These are phyloP conservation scores for Ferrisia virgata DNA, from an alignment of 2,888 invertebrate species.

Conservation along the genomic window DNA sequence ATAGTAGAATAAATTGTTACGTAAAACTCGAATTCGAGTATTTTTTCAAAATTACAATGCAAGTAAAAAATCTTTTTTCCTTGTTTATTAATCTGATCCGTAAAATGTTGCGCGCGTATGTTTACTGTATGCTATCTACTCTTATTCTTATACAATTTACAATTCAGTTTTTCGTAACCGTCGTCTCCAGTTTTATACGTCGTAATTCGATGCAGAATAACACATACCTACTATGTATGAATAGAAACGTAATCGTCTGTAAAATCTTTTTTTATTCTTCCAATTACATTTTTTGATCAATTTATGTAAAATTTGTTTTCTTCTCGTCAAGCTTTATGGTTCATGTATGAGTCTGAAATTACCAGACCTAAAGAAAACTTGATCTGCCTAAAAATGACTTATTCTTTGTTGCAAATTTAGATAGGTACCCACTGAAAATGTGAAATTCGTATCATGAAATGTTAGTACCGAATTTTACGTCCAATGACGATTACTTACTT, in stretches of 20 bases:
- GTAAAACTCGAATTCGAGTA: neutral
- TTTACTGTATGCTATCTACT: no score
- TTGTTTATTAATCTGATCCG: neutral
- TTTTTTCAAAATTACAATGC: neutral
- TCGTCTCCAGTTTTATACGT: neutral
- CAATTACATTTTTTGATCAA: neutral
- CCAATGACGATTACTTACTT: no score
- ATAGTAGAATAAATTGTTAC: neutral
- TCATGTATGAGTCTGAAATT: no score
- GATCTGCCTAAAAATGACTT: no score
- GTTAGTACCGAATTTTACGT: no score
- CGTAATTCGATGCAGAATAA: neutral
- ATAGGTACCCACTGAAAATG: no score
- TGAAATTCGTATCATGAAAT: no score
- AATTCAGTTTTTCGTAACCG: neutral
- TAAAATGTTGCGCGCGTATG: neutral
- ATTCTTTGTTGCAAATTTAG: no score
- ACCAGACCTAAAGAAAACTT: no score
- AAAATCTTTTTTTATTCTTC: neutral
- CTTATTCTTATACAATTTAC: neutral
- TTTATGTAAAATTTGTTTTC: no score
- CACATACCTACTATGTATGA: no score
- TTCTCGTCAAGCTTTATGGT: no score
- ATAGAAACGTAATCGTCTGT: neutral
- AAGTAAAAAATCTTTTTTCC: neutral